These are phyloP conservation scores for Podotricha telesiphe DNA, from an alignment of 2,888 invertebrate genomes.

Conservation along the genomic window DNA sequence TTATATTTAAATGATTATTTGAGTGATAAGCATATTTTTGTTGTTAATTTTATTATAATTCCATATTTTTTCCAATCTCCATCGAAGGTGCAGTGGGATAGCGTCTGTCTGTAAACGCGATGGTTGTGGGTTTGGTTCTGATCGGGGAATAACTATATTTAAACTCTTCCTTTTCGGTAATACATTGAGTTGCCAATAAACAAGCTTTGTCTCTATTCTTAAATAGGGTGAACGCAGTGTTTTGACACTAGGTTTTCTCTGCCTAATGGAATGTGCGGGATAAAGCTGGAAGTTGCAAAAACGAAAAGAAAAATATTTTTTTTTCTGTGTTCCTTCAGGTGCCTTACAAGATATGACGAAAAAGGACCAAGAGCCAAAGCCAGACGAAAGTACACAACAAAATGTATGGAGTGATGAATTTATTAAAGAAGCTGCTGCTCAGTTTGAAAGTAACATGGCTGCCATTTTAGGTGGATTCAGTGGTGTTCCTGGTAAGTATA, in stretches of 20 bases:
- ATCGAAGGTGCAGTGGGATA: too few relatives aligned
- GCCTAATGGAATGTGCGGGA: too few relatives aligned
- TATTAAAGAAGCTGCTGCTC: slow-evolving; percentile 87
- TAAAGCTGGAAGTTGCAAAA: neutral
- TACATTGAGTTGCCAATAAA: too few relatives aligned
- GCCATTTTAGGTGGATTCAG: slow-evolving; percentile 78
- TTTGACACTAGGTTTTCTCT: neutral
- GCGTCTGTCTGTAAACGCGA: too few relatives aligned
- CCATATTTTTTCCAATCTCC: too few relatives aligned
- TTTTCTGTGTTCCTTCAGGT: slow-evolving; percentile 70
- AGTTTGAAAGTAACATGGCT: slow-evolving; percentile 88
- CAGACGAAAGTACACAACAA: slow-evolving; percentile 57
- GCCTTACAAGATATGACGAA: slow-evolving; percentile 83
- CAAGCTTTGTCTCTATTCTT: too few relatives aligned
- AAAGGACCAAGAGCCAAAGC: slow-evolving; percentile 52
- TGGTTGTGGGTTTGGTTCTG: too few relatives aligned
- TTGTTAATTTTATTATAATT: too few relatives aligned
- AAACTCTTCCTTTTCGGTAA: too few relatives aligned
- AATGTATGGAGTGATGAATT: slow-evolving; percentile 90
- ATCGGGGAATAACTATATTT: too few relatives aligned
- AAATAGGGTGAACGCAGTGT: neutral
- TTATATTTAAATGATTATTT: too few relatives aligned
- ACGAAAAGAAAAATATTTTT: neutral
- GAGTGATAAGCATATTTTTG: too few relatives aligned
- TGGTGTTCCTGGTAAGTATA: slow-evolving; percentile 68